Percentiles rank a stretch among this genome's conserved stretches.
These are phyloP conservation scores for Microdon myrmicae DNA, from an alignment of 2,888 invertebrate genomes.

Conservation along the genomic window DNA sequence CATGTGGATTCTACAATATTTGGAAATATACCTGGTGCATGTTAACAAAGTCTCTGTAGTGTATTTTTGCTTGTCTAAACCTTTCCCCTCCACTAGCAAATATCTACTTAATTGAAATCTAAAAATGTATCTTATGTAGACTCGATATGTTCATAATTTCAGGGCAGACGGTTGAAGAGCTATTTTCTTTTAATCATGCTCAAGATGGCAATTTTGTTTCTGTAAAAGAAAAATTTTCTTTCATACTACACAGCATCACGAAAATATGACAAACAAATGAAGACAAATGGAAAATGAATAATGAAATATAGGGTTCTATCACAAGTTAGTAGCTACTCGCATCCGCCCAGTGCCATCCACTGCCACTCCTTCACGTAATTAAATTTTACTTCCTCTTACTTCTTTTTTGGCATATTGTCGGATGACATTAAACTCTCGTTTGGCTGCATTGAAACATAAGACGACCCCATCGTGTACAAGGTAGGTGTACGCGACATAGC, in stretches of 20 bases:
- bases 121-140: too few species aligned
- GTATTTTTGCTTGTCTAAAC: too few species aligned
- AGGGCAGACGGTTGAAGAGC: too few species aligned
- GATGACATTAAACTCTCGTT: conserved; percentile 21
- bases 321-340: too few species aligned
- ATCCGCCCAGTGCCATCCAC: too few species aligned
- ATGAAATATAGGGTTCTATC: conserved; percentile 18
- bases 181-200: conserved; percentile 13
- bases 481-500: background rate
- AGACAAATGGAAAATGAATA: conserved; percentile 17
- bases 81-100: too few species aligned
- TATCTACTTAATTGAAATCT: too few species aligned
- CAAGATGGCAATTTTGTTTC: conserved; percentile 26
- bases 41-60: too few species aligned
- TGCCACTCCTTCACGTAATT: conserved; percentile 26
- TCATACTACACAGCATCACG: background rate
- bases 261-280: background rate
- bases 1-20: too few species aligned
- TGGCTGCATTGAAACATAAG: conserved; percentile 27
- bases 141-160: too few species aligned
- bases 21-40: too few species aligned
- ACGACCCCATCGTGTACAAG: background rate
- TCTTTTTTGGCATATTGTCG: conserved; percentile 11
- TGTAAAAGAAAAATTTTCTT: conserved; percentile 33
- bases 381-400: conserved; percentile 7